Conservation (phyloP, 2,888 invertebrate genomes). For the Dugesia japonica region DNA sequence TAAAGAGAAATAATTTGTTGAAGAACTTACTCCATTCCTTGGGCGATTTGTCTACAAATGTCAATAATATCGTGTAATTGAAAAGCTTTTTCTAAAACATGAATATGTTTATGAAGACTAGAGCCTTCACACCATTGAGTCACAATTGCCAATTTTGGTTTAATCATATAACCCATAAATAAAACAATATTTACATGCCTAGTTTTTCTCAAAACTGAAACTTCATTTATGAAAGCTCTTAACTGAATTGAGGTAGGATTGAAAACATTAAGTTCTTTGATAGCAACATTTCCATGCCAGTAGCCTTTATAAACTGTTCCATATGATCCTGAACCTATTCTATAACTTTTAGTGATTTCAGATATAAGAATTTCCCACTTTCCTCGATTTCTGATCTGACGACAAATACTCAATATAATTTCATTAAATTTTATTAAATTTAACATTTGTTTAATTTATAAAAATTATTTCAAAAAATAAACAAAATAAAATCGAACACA, state of each 20-base stretch:
- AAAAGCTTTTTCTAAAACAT: constrained; percentile 82
- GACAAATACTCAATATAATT: too few relatives aligned
- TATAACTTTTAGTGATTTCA: constrained; percentile 71
- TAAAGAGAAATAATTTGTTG: too few relatives aligned
- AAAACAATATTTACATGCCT: constrained; percentile 89
- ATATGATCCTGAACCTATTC: constrained; percentile 92
- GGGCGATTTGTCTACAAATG: constrained; percentile 85
- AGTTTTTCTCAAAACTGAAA: constrained; percentile 56
- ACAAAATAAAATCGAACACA: too few relatives aligned
- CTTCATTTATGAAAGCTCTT: constrained; percentile 97
- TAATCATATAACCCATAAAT: constrained; percentile 95
- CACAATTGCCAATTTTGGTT: constrained; percentile 85
- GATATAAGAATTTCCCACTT: constrained; percentile 93
- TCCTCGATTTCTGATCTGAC: constrained; percentile 51
- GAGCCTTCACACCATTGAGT: constrained; percentile 99
- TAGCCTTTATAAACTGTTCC: constrained; percentile 94
- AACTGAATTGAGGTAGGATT: constrained; percentile 85
- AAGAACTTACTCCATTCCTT: constrained; percentile 89
- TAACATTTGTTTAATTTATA: too few relatives aligned
- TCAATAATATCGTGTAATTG: constrained; percentile 76
- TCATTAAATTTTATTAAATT: too few relatives aligned
- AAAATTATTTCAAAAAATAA: too few relatives aligned
- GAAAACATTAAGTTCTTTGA: constrained; percentile 89
- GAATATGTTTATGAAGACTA: constrained; percentile 85
- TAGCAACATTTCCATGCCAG: constrained; percentile 90